Base-by-base conservation (phyloP, 2,797 vertebrate genomes). In the Meda fulgida region DNA sequence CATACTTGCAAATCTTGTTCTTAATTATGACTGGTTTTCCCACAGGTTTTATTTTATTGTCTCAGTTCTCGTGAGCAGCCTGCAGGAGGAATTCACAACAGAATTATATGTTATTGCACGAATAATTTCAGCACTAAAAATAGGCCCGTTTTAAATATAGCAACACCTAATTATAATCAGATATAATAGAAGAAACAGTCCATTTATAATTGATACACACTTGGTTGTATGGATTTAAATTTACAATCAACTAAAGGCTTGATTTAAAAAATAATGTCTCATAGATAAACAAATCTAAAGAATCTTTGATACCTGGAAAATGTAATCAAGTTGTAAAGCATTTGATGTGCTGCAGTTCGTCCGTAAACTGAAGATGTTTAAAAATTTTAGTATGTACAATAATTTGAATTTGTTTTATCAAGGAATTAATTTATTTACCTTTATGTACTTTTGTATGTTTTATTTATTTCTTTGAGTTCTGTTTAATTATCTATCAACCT, bases 401-500 rank as follows among this genome's bases (percentile, higher is more conserved):
- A 10, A 2, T 58, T 83, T 29, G 3, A 0, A 55, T 46, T 51
- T 81, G 21, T 26, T 81, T 81, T 70, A 38, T 72, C 9, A 2
- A n/a, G 23, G 10, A 51, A 23, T 51, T 26, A 53, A 76, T 83
- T 76, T 83, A 83, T 76, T 77, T 67, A 48, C 55, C 19, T 29
- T 26, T 21, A 14, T 38, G 72, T 83, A 51, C 26, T 73, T 82
- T 65, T 83, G 78, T 48, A 14, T 48, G 78, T 48, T 51, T 83
- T 66, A 83, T 83, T 83, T 83, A 67, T 83, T 51, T 63, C 0
- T 66, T 72, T 38, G 2, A 76, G 31, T 29, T 53, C 23, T 40
- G 10, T 81, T 36, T 48, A 69, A 23, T 26, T 46, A 29, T 65
- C 26, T 75, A 83, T 76, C 26, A 78, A n/a, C 63, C 16, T 67